Conservation (phyloP, 2,888 invertebrate genomes). For the Creontiades dilutus region DNA sequence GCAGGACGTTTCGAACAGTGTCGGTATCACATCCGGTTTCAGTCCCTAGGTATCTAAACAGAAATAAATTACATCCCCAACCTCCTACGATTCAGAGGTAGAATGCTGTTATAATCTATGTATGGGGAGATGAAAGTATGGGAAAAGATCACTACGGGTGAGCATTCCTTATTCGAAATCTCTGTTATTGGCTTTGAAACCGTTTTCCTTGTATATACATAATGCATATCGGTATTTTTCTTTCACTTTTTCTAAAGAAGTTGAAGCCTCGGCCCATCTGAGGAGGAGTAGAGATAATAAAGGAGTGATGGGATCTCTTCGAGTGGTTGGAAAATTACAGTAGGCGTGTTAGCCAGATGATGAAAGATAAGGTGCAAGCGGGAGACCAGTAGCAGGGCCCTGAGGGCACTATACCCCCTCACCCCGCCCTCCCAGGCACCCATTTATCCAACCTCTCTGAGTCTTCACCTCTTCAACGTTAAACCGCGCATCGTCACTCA, state of each 20-base stretch:
- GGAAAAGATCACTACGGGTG: constrained; percentile 19
- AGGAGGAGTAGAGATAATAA: constrained; percentile 47
- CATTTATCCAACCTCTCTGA: neutral
- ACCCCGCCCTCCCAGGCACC: neutral
- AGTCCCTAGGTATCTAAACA: too few relatives aligned
- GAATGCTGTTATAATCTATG: constrained; percentile 3
- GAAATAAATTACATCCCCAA: neutral
- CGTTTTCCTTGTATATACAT: constrained; percentile 39
- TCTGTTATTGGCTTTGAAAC: constrained; percentile 17
- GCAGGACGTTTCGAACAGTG: too few relatives aligned
- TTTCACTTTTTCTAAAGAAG: neutral
- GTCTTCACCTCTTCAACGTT: neutral
- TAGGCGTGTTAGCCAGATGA: constrained; percentile 61
- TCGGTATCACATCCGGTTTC: too few relatives aligned
- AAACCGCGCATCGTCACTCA: neutral
- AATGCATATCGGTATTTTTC: constrained; percentile 9
- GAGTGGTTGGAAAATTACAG: constrained; percentile 57
- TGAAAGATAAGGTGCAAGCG: constrained; percentile 60
- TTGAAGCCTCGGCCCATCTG: neutral
- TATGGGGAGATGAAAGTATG: constrained; percentile 21
- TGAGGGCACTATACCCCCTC: neutral
- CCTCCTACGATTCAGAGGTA: neutral
- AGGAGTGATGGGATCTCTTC: constrained; percentile 42
- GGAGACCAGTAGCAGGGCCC: constrained; percentile 60
- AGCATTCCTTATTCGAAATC: constrained; percentile 39